Conservation (phyloP, 1,140 invertebrate species). For the Aphelinus certus region DNA sequence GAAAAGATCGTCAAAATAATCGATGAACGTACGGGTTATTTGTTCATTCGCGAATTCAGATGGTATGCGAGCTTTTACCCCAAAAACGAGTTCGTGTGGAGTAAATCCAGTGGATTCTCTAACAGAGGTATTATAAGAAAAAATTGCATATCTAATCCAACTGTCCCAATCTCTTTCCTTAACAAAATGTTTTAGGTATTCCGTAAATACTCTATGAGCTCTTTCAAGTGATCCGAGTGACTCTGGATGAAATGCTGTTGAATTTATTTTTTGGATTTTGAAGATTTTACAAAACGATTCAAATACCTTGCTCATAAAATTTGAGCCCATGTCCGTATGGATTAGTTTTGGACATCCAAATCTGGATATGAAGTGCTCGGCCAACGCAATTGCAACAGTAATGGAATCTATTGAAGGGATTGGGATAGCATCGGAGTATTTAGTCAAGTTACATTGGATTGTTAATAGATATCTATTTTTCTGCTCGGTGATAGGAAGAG, state of each 20-base stretch:
- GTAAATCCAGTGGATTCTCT: conserved; percentile 16
- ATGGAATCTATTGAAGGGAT: conserved; percentile 6
- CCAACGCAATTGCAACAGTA: conserved; percentile 35
- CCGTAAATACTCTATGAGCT: conserved; percentile 26
- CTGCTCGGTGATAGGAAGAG: conserved; percentile 14
- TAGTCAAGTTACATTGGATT: conserved; percentile 44
- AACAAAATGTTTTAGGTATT: conserved; percentile 33
- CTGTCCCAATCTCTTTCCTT: conserved; percentile 53
- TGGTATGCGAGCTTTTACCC: background rate
- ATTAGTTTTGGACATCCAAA: conserved; percentile 49
- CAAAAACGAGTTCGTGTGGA: no score
- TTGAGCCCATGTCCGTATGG: conserved; percentile 48
- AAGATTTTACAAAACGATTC: conserved; percentile 46
- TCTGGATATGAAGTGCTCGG: conserved; percentile 45
- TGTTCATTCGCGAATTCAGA: background rate
- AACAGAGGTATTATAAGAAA: background rate
- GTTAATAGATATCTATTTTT: conserved; percentile 25
- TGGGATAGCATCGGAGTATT: conserved; percentile 46
- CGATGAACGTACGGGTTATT: background rate
- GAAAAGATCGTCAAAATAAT: background rate
- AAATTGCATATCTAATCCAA: conserved; percentile 41
- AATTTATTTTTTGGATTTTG: conserved; percentile 28
- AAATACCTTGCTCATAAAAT: conserved; percentile 46
- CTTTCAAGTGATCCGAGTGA: conserved; percentile 27
- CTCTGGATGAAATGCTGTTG: conserved; percentile 38